Conservation (phyloP, 92 coral and sea anemone genomes). For the Phenganax marumi region DNA sequence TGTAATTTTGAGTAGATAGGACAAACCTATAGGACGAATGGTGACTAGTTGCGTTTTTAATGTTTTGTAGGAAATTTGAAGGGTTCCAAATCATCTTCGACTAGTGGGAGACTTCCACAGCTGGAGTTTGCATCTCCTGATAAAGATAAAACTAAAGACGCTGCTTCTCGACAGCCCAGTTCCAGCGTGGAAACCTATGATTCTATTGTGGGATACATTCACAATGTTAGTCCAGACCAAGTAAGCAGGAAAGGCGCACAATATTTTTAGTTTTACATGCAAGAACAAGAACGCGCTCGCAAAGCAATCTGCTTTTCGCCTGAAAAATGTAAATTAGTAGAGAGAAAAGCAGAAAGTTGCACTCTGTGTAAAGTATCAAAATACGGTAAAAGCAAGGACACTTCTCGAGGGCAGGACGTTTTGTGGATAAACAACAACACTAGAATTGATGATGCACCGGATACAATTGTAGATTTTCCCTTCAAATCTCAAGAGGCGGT, state of each 20-base stretch:
- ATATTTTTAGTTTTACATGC: slow-evolving; percentile 16
- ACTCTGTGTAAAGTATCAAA: slow-evolving; percentile 23
- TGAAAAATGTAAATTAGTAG: slow-evolving; percentile 12
- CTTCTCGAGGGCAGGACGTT: neutral
- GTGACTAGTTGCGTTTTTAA: too few relatives aligned
- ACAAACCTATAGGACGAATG: too few relatives aligned
- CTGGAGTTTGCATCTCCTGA: too few relatives aligned
- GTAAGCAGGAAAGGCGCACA: slow-evolving; percentile 11
- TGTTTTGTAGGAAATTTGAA: too few relatives aligned
- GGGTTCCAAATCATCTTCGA: too few relatives aligned
- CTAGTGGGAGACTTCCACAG: too few relatives aligned
- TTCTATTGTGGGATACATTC: slow-evolving; percentile 25
- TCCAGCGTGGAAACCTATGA: neutral
- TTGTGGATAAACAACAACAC: slow-evolving; percentile 23
- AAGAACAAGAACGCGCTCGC: slow-evolving; percentile 6
- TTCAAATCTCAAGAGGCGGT: neutral
- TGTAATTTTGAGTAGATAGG: too few relatives aligned
- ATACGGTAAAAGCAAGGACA: slow-evolving; percentile 7
- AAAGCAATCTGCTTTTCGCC: slow-evolving; percentile 34
- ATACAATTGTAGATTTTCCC: slow-evolving; percentile 17
- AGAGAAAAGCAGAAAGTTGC: slow-evolving; percentile 32
- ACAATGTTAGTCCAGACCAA: slow-evolving; percentile 15
- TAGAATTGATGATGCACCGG: slow-evolving; percentile 34
- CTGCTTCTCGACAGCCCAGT: neutral
- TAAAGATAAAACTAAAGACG: too few relatives aligned